Percentiles rank a stretch among this genome's conserved stretches.
Evolutionary conservation across 2,888 invertebrate genomes (phyloP).

Genomic region (Dryomyza anilis): DNA sequence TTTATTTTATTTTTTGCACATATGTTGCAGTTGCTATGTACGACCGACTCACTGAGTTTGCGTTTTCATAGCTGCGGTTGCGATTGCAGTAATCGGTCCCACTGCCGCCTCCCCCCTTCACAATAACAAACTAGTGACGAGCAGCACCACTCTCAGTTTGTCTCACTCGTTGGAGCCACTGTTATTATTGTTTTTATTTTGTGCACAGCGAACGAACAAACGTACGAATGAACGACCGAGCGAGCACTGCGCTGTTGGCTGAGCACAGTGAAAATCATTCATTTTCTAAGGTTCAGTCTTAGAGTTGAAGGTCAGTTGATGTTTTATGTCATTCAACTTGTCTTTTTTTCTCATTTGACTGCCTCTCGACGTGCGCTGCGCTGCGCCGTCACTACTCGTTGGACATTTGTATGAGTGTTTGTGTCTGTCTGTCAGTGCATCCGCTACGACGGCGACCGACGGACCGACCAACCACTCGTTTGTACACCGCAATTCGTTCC

Average conservation of each 20-base stretch:
- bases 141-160: neutral
- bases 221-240: no score
- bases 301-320: conserved; percentile 62
- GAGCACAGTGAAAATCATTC: conserved; percentile 54
- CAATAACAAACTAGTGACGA: no score
- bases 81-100: neutral
- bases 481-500: neutral
- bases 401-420: neutral
- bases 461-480: no score
- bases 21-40: neutral
- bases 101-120: neutral
- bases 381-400: neutral
- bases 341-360: conserved; percentile 32
- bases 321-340: conserved; percentile 62
- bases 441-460: no score
- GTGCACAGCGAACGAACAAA: no score
- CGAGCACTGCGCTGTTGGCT: no score
- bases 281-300: conserved; percentile 60
- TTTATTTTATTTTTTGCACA: neutral
- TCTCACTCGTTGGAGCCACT: neutral
- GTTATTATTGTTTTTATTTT: neutral
- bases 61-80: conserved; percentile 28
- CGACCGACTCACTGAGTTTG: conserved; percentile 33
- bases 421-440: neutral
- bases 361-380: neutral